These are phyloP conservation scores for Stomorhina lunata DNA, from an alignment of 2,888 invertebrate species.

Conservation along the genomic window DNA sequence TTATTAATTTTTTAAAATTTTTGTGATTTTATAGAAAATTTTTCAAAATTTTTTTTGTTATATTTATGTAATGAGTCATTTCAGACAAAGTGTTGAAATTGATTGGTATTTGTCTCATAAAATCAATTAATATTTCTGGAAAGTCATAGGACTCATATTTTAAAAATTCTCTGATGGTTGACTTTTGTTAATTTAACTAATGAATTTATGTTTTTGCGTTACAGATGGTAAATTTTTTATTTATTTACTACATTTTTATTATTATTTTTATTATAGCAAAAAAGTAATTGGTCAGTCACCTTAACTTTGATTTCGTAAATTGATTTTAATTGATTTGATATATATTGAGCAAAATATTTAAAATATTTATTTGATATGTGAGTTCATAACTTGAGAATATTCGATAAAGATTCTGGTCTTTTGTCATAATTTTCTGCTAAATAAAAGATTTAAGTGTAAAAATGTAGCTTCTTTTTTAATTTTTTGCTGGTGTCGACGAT, in stretches of 20 bases:
- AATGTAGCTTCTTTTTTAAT: neutral
- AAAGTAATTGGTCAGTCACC: constrained; percentile 66
- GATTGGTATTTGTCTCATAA: no score
- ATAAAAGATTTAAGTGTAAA: neutral
- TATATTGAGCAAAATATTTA: constrained; percentile 36
- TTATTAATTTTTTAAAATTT: no score
- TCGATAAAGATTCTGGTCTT: neutral
- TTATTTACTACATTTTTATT: constrained; percentile 56
- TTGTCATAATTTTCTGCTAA: neutral
- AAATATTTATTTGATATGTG: neutral
- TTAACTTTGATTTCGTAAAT: constrained; percentile 72
- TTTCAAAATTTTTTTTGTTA: no score
- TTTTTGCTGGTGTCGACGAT: constrained; percentile 19
- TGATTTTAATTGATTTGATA: constrained; percentile 70
- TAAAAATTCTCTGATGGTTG: no score
- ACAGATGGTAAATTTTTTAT: no score
- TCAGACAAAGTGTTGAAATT: no score
- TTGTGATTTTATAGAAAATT: no score
- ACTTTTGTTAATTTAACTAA: no score
- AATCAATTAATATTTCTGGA: no score
- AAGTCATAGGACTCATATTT: no score
- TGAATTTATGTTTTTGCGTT: no score
- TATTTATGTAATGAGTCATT: no score
- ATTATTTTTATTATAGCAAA: constrained; percentile 25
- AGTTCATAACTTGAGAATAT: neutral